These are phyloP conservation scores for Montipora cactus DNA, from an alignment of 64 coral and sea anemone species.

Conservation along the genomic window DNA sequence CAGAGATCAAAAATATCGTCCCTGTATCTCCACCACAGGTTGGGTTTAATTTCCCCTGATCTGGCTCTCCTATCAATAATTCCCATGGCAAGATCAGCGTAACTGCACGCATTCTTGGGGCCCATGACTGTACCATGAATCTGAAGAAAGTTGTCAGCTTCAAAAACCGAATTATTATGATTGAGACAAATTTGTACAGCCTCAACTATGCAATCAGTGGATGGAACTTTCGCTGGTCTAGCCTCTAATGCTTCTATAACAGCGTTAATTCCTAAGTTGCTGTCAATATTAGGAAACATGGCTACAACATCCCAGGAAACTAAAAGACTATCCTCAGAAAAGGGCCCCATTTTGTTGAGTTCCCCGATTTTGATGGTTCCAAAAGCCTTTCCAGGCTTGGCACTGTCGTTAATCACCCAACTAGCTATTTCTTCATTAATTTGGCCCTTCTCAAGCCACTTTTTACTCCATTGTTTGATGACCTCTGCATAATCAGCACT, in stretches of 20 bases:
- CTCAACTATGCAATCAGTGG: slow-evolving; percentile 1
- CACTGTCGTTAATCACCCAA: slow-evolving; percentile 7
- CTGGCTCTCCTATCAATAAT: too few species aligned
- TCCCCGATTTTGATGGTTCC: slow-evolving; percentile 45
- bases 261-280: too few species aligned
- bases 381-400: slow-evolving; percentile 31
- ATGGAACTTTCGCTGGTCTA: slow-evolving; percentile 12
- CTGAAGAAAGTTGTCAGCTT: too few species aligned
- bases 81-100: too few species aligned
- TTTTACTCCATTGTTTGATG: slow-evolving; percentile 10
- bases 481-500: background rate
- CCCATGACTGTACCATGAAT: too few species aligned
- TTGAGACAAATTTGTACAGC: too few species aligned
- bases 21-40: too few species aligned
- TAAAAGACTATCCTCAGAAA: slow-evolving; percentile 7
- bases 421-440: slow-evolving; percentile 24
- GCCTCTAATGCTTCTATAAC: background rate
- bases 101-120: too few species aligned
- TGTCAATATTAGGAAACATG: too few species aligned
- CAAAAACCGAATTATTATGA: too few species aligned
- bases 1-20: too few species aligned
- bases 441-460: slow-evolving; percentile 17
- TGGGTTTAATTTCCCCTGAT: too few species aligned
- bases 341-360: background rate
- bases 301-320: background rate